Evolutionary conservation across 2,113 vertebrate species (phyloP).

Genomic region (Ptychochromis oligacanthus): DNA sequence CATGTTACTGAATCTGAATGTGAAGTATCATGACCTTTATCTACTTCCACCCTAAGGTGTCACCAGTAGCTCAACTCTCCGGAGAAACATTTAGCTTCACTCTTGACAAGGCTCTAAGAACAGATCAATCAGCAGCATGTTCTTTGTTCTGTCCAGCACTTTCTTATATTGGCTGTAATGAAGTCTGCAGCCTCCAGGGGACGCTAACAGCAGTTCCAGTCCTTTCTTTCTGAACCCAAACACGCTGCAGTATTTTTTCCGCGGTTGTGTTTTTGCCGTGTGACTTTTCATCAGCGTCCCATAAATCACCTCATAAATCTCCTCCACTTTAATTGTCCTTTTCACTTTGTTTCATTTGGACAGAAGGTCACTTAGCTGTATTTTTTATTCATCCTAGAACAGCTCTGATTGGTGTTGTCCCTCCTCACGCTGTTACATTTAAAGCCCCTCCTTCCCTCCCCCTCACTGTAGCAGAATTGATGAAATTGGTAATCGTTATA

Average conservation of each 20-base stretch:
- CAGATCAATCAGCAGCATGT: neutral
- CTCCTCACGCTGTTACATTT: neutral
- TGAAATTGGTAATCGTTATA: conserved; percentile 63
- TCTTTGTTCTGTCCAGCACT: neutral
- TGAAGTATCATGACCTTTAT: no score
- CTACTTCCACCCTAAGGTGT: no score
- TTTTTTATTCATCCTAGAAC: neutral
- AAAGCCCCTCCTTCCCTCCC: neutral
- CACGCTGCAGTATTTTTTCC: neutral
- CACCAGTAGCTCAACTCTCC: neutral
- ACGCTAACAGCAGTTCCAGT: neutral
- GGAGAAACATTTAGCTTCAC: accelerated
- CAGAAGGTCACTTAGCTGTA: conserved; percentile 33
- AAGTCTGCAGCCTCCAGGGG: neutral
- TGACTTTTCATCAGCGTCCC: conserved; percentile 22
- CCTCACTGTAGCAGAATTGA: conserved; percentile 49
- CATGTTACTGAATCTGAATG: neutral
- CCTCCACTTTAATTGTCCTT: conserved; percentile 46
- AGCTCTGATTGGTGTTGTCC: conserved; percentile 26
- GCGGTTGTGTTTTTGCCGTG: neutral
- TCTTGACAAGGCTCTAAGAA: neutral
- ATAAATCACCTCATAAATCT: conserved; percentile 48
- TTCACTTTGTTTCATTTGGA: conserved; percentile 33
- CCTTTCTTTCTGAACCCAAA: neutral
- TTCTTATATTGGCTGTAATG: neutral